Evolutionary conservation across 2,888 invertebrate species (phyloP).

Genomic region (Sinohyriopsis cumingii): DNA sequence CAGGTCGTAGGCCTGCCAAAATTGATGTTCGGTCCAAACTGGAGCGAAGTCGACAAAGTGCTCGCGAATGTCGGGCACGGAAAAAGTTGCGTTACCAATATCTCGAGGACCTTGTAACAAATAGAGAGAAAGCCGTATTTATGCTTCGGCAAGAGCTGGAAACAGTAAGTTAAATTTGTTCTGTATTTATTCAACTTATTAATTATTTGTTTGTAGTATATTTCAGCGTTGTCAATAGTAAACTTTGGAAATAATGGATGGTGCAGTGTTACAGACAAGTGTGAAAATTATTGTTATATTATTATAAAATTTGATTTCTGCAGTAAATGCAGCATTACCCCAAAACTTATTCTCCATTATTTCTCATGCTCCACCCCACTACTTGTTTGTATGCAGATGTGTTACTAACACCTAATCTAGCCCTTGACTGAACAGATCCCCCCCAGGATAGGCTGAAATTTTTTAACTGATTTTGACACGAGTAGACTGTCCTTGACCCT

Average conservation of each 20-base stretch:
- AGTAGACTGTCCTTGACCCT: no score
- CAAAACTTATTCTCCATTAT: no score
- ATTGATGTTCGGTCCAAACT: constrained; percentile 95
- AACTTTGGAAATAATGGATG: no score
- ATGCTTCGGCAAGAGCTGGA: constrained; percentile 91
- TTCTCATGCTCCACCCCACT: no score
- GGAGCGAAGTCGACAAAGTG: constrained; percentile 96
- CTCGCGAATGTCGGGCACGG: constrained; percentile 95
- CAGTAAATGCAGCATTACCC: no score
- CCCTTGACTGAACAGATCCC: no score
- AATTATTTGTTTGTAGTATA: not conserved
- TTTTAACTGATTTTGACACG: no score
- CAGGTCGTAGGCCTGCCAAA: constrained; percentile 87
- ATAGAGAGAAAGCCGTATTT: constrained; percentile 92
- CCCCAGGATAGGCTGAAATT: no score
- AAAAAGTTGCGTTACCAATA: constrained; percentile 98
- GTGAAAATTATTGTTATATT: no score
- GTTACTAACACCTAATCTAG: rapidly evolving
- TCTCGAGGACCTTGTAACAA: constrained; percentile 93
- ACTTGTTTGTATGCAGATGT: no score
- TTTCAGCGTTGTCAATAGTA: not conserved
- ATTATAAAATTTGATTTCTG: no score
- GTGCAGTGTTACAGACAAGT: no score
- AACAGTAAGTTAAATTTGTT: constrained; percentile 78
- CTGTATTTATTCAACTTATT: not conserved